Evolutionary conservation across 1,140 invertebrate genomes (phyloP).

Genomic region (Cydia strobilella): DNA sequence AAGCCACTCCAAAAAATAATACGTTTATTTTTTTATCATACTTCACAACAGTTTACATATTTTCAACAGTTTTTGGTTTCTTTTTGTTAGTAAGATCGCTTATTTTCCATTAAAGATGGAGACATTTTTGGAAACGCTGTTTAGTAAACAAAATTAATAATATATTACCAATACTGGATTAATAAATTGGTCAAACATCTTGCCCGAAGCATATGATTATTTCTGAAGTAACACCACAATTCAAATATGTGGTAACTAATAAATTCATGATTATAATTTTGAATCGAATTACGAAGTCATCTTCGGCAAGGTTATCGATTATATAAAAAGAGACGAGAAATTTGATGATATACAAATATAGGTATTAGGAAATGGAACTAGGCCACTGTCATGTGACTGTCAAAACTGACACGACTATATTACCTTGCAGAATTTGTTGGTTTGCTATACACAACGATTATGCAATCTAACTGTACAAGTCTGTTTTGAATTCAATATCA

Average conservation of each 20-base stretch:
- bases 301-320: slow-evolving; percentile 17
- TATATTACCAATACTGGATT: neutral
- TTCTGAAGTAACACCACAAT: neutral
- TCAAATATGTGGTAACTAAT: slow-evolving; percentile 22
- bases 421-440: neutral
- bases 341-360: slow-evolving; percentile 13
- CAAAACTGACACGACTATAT: slow-evolving; percentile 17
- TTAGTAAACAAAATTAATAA: neutral
- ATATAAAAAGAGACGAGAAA: neutral
- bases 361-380: slow-evolving; percentile 25
- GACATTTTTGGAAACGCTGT: neutral
- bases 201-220: slow-evolving; percentile 2
- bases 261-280: slow-evolving; percentile 16
- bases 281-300: slow-evolving; percentile 19
- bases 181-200: neutral
- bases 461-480: neutral
- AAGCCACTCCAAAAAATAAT: too few relatives aligned
- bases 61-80: neutral
- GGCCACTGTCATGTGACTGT: slow-evolving; percentile 26
- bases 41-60: neutral
- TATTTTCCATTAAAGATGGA: too few relatives aligned
- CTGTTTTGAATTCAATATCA: too few relatives aligned
- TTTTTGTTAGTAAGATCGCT: too few relatives aligned
- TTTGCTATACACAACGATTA: neutral
- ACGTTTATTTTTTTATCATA: neutral